Percentiles rank a stretch among this genome's conserved stretches.
Evolutionary conservation across 2,888 invertebrate genomes (phyloP).

Genomic region (Tipula confusa): DNA sequence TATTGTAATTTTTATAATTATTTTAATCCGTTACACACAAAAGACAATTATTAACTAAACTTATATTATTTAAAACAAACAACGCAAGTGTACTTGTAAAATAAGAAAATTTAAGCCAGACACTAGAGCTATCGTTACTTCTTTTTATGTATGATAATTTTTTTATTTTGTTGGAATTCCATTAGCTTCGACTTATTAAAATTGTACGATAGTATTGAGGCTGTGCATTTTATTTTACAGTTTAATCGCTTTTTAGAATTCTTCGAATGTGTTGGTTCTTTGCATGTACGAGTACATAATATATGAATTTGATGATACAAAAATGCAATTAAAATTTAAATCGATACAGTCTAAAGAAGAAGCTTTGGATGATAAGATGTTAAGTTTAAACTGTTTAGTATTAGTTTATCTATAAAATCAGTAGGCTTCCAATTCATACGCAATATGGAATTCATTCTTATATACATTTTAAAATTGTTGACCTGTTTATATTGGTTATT

Average conservation of each 20-base stretch:
- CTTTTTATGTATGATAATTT: background rate
- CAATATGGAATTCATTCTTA: too few relatives aligned
- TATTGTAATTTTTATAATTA: background rate
- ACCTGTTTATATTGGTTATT: background rate
- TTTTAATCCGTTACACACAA: background rate
- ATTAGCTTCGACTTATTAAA: background rate
- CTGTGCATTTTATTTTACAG: background rate
- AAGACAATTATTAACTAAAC: constrained; percentile 15
- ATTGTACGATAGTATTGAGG: background rate
- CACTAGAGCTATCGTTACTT: background rate
- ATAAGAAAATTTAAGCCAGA: background rate
- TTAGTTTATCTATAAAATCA: background rate
- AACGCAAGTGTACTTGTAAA: background rate
- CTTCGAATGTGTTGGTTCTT: background rate
- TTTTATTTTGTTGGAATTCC: background rate
- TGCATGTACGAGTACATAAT: background rate
- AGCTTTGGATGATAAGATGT: background rate
- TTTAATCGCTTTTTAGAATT: background rate
- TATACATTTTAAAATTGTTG: background rate
- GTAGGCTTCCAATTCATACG: too few relatives aligned
- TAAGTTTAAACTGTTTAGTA: background rate
- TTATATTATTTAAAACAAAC: constrained; percentile 26
- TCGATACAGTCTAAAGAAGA: background rate
- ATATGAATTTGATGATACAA: background rate
- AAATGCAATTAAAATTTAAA: background rate